These are phyloP conservation scores for Meiosimyza decipiens DNA, from an alignment of 2,888 invertebrate genomes.

Conservation along the genomic window DNA sequence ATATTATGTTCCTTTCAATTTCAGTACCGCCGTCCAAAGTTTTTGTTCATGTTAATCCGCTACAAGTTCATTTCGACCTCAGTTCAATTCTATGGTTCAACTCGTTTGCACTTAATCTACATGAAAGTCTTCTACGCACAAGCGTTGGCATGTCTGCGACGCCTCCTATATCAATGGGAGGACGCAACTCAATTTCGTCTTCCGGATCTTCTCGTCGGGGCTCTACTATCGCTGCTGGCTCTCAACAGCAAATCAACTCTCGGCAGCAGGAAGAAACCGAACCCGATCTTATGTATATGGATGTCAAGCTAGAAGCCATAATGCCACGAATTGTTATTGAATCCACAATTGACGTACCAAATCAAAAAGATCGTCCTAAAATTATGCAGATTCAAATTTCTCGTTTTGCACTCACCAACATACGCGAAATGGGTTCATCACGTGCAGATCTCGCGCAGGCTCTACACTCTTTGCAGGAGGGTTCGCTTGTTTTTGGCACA, in stretches of 20 bases:
- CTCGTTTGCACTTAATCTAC: slow-evolving; percentile 89
- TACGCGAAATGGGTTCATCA: slow-evolving; percentile 71
- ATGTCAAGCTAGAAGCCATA: slow-evolving; percentile 90
- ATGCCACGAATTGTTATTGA: slow-evolving; percentile 83
- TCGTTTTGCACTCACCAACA: slow-evolving; percentile 75
- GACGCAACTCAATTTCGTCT: slow-evolving; percentile 40
- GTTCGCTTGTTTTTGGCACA: slow-evolving; percentile 79
- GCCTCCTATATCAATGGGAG: slow-evolving; percentile 47
- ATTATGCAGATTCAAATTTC: slow-evolving; percentile 76
- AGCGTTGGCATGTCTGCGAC: slow-evolving; percentile 58
- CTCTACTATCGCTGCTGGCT: slow-evolving; percentile 44
- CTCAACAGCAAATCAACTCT: neutral
- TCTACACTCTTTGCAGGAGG: slow-evolving; percentile 80
- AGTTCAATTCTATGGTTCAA: slow-evolving; percentile 93
- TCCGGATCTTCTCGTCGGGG: slow-evolving; percentile 40
- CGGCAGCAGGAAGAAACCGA: slow-evolving; percentile 6
- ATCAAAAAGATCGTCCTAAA: slow-evolving; percentile 88
- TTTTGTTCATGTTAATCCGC: slow-evolving; percentile 91
- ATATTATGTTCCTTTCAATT: slow-evolving; percentile 16
- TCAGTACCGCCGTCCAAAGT: slow-evolving; percentile 94
- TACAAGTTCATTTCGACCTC: slow-evolving; percentile 87
- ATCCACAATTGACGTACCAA: slow-evolving; percentile 79
- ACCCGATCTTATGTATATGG: slow-evolving; percentile 74
- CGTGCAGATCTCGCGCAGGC: slow-evolving; percentile 84
- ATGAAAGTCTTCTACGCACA: slow-evolving; percentile 76